Evolutionary conservation across 1,140 invertebrate species (phyloP).

Genomic region (Eumaeus atala): DNA sequence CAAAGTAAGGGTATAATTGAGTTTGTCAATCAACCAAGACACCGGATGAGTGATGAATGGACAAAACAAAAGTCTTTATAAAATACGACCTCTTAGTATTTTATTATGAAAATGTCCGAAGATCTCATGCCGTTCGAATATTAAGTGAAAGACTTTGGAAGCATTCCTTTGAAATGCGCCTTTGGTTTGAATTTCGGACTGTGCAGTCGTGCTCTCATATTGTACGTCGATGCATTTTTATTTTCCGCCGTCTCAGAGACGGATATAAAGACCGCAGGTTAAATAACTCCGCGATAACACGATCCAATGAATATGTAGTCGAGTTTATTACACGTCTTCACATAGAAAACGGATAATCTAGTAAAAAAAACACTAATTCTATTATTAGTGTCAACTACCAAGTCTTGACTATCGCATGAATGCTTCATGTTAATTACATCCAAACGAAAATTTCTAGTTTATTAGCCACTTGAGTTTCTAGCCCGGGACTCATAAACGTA

Average conservation of each 20-base stretch:
- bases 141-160: slow-evolving; percentile 11
- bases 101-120: slow-evolving; percentile 8
- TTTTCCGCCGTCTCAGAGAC: slow-evolving; percentile 13
- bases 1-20: not conserved
- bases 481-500: no score
- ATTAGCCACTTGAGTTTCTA: no score
- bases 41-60: not conserved
- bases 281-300: not conserved
- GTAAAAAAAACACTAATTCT: no score
- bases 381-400: no score
- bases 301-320: slow-evolving; percentile 2
- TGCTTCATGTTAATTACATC: no score
- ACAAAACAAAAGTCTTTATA: not conserved
- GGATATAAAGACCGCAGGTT: slow-evolving; percentile 1
- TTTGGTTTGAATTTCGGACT: slow-evolving; percentile 11
- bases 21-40: slow-evolving; percentile 2
- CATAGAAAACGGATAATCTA: no score
- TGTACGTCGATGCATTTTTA: slow-evolving; percentile 18
- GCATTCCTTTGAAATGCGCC: slow-evolving; percentile 9
- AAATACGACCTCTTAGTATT: slow-evolving; percentile 3
- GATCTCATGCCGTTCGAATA: slow-evolving; percentile 12
- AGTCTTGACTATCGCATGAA: no score
- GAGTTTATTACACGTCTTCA: not conserved
- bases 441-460: no score
- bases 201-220: slow-evolving; percentile 17